Conservation (phyloP, 2,113 vertebrate species). For the Anolis sagrei region DNA sequence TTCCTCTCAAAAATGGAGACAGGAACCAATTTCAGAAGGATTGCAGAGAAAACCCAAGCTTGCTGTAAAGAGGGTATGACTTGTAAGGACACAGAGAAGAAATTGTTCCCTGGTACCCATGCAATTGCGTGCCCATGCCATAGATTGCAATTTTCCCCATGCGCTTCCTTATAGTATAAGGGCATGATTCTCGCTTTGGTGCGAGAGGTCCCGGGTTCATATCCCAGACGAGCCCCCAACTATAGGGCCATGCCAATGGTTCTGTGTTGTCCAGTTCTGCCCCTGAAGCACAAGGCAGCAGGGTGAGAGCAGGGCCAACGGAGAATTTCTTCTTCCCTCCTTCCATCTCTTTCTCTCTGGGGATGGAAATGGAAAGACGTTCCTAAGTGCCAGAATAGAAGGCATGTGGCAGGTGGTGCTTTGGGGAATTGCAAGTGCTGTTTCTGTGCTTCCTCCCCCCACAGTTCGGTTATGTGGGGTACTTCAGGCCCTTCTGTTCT, state of each 20-base stretch:
- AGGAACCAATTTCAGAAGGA: too few relatives aligned
- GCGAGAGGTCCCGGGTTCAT: too few relatives aligned
- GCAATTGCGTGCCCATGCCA: not conserved
- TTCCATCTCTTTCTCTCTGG: not conserved
- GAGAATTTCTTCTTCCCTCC: not conserved
- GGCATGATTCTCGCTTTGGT: too few relatives aligned
- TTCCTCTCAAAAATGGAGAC: too few relatives aligned
- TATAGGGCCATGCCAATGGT: not conserved
- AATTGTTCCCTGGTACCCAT: too few relatives aligned
- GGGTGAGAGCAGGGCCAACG: not conserved
- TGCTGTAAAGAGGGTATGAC: too few relatives aligned
- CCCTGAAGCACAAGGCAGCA: not conserved
- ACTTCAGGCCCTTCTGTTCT: conserved; percentile 27
- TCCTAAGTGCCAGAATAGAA: not conserved
- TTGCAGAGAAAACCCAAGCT: too few relatives aligned
- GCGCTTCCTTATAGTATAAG: not conserved
- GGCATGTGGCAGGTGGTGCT: not conserved
- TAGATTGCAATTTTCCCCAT: not conserved
- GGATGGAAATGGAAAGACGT: not conserved
- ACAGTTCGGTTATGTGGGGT: conserved; percentile 21
- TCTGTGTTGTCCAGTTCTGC: not conserved
- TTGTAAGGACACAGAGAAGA: too few relatives aligned
- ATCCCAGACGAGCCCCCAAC: too few relatives aligned
- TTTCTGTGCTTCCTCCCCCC: conserved; percentile 32
- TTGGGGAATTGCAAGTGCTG: conserved; percentile 28